Conservation (phyloP, 2,797 vertebrate genomes). For the Gephyroberyx darwinii region DNA sequence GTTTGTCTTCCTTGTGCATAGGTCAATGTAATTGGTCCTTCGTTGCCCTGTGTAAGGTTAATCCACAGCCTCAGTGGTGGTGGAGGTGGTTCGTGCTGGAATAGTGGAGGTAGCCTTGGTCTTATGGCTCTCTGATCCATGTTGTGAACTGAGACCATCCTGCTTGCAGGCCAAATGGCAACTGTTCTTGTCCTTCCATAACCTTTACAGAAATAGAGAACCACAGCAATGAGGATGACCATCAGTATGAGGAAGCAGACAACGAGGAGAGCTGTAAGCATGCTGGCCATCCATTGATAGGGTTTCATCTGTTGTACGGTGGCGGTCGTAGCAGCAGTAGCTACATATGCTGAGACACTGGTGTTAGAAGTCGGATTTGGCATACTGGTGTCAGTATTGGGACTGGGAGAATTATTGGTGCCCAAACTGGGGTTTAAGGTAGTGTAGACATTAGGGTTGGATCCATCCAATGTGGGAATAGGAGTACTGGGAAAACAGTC, state of each 20-base stretch:
- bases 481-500: conserved; percentile 41
- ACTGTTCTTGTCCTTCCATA: conserved; percentile 15
- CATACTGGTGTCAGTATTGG: conserved; percentile 6
- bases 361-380: conserved; percentile 3
- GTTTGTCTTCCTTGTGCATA: neutral
- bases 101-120: conserved; percentile 42
- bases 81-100: conserved; percentile 43
- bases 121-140: conserved; percentile 52
- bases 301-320: neutral
- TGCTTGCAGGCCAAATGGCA: conserved; percentile 19
- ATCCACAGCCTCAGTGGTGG: conserved; percentile 39
- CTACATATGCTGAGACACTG: neutral
- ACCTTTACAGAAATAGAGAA: conserved; percentile 45
- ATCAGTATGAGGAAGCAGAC: conserved; percentile 51
- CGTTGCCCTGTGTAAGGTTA: neutral
- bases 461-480: neutral
- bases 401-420: conserved; percentile 6
- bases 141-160: neutral
- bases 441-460: neutral
- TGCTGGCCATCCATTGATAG: neutral
- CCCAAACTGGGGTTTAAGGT: neutral
- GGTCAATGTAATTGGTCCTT: neutral
- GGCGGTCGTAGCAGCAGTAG: fast-evolving
- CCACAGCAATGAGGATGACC: conserved; percentile 3
- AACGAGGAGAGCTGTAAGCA: conserved; percentile 43